Percentiles rank a stretch among this genome's conserved stretches.
phyloP scores from a whole-genome alignment of 2,113 vertebrate genomes.

The Mustela nigripes region DNA sequence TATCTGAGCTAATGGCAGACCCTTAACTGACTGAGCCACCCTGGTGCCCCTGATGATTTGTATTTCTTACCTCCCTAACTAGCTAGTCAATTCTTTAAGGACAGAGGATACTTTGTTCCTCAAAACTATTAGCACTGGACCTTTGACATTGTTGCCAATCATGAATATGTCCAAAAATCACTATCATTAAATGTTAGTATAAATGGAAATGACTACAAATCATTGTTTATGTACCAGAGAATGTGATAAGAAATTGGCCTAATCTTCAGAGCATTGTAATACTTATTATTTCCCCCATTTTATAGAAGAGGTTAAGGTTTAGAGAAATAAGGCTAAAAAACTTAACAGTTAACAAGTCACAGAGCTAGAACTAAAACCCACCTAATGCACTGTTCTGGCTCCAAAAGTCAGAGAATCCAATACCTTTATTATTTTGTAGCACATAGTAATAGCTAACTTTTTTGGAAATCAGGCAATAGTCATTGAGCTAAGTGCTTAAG shows the following conservation, averaged over 20 bases:
- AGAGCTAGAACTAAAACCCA: background rate
- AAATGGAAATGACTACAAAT: conserved; percentile 3
- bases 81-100: conserved; percentile 2
- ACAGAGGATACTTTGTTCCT: background rate
- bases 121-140: background rate
- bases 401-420: background rate
- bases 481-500: background rate
- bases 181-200: conserved; percentile 1
- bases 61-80: background rate
- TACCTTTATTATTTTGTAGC: background rate
- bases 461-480: background rate
- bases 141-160: background rate
- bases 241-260: background rate
- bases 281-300: background rate
- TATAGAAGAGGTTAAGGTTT: background rate
- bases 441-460: background rate
- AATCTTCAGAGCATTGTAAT: background rate
- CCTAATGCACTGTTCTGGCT: background rate
- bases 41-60: background rate
- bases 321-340: background rate
- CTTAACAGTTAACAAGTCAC: background rate
- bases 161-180: conserved; percentile 9
- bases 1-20: background rate
- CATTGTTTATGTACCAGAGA: background rate
- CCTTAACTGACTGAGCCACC: background rate